These are phyloP conservation scores for Porphyrio hochstetteri DNA, from an alignment of 2,113 vertebrate species.

Conservation along the genomic window DNA sequence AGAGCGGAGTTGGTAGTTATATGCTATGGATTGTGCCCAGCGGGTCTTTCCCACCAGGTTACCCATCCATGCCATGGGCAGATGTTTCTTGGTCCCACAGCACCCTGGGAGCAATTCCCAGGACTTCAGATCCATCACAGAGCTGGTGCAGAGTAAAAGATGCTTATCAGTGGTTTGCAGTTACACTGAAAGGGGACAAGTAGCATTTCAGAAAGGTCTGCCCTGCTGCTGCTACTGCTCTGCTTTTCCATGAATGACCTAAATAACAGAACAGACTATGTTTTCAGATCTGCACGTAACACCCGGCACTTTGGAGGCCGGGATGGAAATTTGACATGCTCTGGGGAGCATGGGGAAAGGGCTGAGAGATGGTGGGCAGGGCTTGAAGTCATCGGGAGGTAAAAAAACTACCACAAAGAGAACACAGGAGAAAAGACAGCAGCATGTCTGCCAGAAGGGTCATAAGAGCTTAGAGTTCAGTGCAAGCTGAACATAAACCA, in stretches of 20 bases:
- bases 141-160: not conserved
- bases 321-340: not conserved
- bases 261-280: not conserved
- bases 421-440: not conserved
- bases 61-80: not conserved
- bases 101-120: not conserved
- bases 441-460: not conserved
- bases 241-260: not conserved
- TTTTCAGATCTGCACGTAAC: not conserved
- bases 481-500: not conserved
- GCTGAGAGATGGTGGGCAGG: not conserved
- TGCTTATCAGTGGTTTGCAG: not conserved
- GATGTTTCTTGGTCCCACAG: not conserved
- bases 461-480: not conserved
- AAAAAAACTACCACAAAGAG: not conserved
- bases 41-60: not conserved
- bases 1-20: not conserved
- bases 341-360: not conserved
- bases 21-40: not conserved
- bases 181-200: not conserved
- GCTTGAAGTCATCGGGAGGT: not conserved
- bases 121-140: not conserved
- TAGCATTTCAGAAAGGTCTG: not conserved
- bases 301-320: not conserved
- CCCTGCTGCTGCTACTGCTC: not conserved